Base-by-base conservation (phyloP, 2,797 vertebrate species). In the Hypotaenidia okinawae region DNA sequence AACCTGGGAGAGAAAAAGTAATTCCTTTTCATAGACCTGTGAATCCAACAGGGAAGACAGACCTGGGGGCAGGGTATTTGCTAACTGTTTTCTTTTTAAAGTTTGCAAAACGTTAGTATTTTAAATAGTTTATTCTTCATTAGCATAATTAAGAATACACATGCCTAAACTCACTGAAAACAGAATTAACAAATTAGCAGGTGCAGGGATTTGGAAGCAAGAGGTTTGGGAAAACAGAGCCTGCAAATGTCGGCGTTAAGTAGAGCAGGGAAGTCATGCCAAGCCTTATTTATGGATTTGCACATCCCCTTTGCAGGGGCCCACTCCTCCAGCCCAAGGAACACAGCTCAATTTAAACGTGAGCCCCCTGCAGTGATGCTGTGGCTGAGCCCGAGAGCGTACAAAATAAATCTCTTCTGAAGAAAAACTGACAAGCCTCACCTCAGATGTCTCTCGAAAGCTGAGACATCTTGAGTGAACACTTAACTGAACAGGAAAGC, bases 171-270 rank as follows among this genome's bases (percentile, higher is more conserved):
- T 94, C 94, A 83, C 86, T 96, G 92, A 95, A 97, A 98, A 96
- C 91, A 96, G 96, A 96, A 97, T 97, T 96, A 97, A 91, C 73
- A 95, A 97, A 95, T 96, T 97, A 97, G 82, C 94, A 97, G 94
- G 93, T 96, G 92, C 84, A 90, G 87, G 83, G 67, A 93, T 97
- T 83, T 95, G 72, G 85, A 96, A 96, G 93, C 16, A 66, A 94
- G 95, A 89, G 93, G 39, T 83, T 94, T 93, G 83, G 77, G 90
- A 86, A 96, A 97, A 95, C 19, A 70, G 83, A 85, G 89, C 74
- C 95, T 89, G 81, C 84, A 93, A 96, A 92, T 79, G 84, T 91
- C 75, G 54, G 63, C 95, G 63, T 96, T 93, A 94, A 82, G 91
- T 13, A 63, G 68, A 94, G 85, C 89, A 86, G 85, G 86, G 75